phyloP scores from a whole-genome alignment of 1,140 invertebrate species.

The Colletes gigas region DNA sequence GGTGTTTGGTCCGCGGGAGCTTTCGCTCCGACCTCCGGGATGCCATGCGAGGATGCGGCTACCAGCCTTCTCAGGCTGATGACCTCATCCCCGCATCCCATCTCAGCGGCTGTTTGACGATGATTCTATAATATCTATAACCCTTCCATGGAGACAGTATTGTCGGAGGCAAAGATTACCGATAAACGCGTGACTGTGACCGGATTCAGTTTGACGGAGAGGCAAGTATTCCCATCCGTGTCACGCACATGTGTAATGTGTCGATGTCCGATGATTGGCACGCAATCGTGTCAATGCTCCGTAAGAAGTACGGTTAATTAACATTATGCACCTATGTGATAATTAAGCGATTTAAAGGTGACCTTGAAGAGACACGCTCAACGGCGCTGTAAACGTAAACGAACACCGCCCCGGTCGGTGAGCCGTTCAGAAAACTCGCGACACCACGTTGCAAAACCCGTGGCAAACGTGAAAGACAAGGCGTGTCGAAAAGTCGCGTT shows the following conservation, averaged over 20 bases:
- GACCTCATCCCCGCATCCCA: no score
- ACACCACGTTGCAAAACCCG: neutral
- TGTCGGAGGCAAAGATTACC: constrained; percentile 17
- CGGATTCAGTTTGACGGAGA: no score
- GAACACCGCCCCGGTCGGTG: neutral
- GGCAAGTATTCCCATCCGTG: neutral
- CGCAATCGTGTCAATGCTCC: constrained; percentile 17
- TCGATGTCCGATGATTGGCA: neutral
- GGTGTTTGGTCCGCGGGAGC: no score
- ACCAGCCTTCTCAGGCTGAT: no score
- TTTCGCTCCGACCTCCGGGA: no score
- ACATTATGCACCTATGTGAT: constrained; percentile 2
- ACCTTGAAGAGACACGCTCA: neutral
- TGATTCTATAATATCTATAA: neutral
- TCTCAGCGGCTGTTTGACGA: no score
- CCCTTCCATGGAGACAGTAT: neutral
- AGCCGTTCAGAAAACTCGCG: neutral
- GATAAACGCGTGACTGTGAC: neutral
- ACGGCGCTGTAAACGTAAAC: neutral
- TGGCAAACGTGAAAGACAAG: neutral
- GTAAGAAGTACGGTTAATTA: neutral
- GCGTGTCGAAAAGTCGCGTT: constrained; percentile 13
- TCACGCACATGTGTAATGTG: neutral
- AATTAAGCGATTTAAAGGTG: constrained; percentile 22
- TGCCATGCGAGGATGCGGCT: no score